Evolutionary conservation across 2,113 vertebrate genomes (phyloP), one percentile per base, ranked within the genome.

Genomic region (Phainopepla nitens): DNA sequence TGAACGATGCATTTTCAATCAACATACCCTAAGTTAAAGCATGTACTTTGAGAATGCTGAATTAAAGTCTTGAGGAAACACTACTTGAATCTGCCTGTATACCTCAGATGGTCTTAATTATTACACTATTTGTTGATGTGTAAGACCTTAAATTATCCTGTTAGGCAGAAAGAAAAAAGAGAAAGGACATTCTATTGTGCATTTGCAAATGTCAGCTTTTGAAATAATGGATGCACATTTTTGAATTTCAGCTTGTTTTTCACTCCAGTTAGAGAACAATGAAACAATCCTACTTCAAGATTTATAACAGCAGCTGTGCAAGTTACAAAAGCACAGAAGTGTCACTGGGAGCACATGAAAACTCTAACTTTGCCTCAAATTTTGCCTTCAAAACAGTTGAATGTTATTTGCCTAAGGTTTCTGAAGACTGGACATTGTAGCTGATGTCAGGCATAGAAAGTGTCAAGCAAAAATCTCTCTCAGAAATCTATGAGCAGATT

Each of bases 171-270:
- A 23, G 24, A 53, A 58, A 66, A 69, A 76, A 70, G 45, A 76
- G 71, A 87, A 72, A 47, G 7, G n/a, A 9, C 61, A 87, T 91
- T 76, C 57, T 93, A 82, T 82, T 94, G 42, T 88, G 81, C 31
- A 21, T 82, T 79, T 87, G 45, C 16, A 96, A 96, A 95, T 89
- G 89, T 72, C 94, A 97, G 21, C 56, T 83, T 91, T 84, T 64
- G 85, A 91, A 94, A 94, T 71, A 58, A 78, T 21, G 47, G 66
- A 53, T 16, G n/a, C 77, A 45, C 28, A 84, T 53, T 84, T 78
- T 72, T 94, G 73, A 87, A 60, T 77, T 78, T 89, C 77, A 82
- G 44, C 50, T 93, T 95, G 78, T 72, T 96, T 94, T 93, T 76
- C 87, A 58, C 25, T 89, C 45, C 42, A 36, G 33, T 47, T 83